These are phyloP conservation scores for Caenorhabditis imperialis DNA, from an alignment of 2,888 invertebrate species.

Conservation along the genomic window DNA sequence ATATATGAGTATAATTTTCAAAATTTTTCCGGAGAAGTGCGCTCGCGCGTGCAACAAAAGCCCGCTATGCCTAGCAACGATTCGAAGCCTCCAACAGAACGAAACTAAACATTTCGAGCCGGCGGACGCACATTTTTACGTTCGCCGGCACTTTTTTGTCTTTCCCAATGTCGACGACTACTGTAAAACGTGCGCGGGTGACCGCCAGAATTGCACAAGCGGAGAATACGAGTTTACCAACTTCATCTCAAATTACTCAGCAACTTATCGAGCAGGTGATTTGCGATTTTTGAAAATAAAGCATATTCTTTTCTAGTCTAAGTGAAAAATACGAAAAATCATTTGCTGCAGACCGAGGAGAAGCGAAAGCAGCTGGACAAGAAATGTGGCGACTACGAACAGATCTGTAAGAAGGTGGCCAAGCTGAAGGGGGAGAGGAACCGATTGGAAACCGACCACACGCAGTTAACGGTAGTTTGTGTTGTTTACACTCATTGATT, in stretches of 20 bases:
- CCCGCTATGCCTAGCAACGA: slow-evolving; percentile 37
- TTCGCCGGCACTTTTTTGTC: slow-evolving; percentile 29
- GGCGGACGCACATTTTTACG: slow-evolving; percentile 48
- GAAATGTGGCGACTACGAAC: slow-evolving; percentile 55
- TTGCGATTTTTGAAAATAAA: too few species aligned
- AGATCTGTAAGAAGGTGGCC: slow-evolving; percentile 37
- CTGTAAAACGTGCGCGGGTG: slow-evolving; percentile 48
- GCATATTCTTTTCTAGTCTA: too few species aligned
- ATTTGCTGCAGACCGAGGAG: slow-evolving; percentile 43
- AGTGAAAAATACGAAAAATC: too few species aligned
- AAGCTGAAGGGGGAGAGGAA: slow-evolving; percentile 30
- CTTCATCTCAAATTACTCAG: slow-evolving; percentile 47
- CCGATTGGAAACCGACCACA: slow-evolving; percentile 19
- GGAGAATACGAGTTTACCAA: slow-evolving; percentile 44
- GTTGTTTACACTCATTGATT: slow-evolving; percentile 26
- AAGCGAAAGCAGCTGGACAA: slow-evolving; percentile 54
- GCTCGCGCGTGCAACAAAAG: slow-evolving; percentile 31
- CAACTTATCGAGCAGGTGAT: slow-evolving; percentile 42
- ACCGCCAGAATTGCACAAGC: slow-evolving; percentile 51
- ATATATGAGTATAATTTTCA: neutral
- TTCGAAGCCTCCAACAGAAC: slow-evolving; percentile 19
- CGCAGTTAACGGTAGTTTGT: slow-evolving; percentile 13
- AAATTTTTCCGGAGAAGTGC: neutral
- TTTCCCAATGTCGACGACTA: slow-evolving; percentile 38
- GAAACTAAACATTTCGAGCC: slow-evolving; percentile 25